A percentile compares a stretch with the other conserved stretches of the same genome.
These are phyloP conservation scores for Odontomyia ornata DNA, from an alignment of 2,888 invertebrate species.

Conservation along the genomic window DNA sequence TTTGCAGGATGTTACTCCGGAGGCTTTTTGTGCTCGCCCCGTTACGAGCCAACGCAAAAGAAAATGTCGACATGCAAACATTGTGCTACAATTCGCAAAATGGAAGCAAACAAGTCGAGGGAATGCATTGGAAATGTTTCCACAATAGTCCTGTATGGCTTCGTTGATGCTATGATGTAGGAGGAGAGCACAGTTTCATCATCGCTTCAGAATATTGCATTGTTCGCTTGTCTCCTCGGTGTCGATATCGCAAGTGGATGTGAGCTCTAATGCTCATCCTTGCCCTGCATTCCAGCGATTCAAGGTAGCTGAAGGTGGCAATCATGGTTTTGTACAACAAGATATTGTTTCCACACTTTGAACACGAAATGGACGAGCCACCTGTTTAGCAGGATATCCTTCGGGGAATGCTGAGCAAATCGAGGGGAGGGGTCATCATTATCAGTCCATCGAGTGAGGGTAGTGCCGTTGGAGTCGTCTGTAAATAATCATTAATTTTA, in stretches of 20 bases:
- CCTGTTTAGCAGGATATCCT: conserved; percentile 22
- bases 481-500: conserved; percentile 50
- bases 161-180: neutral
- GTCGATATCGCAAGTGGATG: neutral
- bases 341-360: conserved; percentile 16
- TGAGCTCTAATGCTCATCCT: neutral
- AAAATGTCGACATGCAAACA: conserved; percentile 33
- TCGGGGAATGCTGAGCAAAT: conserved; percentile 3
- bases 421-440: conserved; percentile 29
- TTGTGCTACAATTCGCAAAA: neutral
- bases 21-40: conserved; percentile 2
- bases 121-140: neutral
- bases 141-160: neutral
- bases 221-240: neutral
- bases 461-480: conserved; percentile 48
- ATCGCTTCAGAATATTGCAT: neutral
- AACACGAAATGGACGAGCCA: conserved; percentile 18
- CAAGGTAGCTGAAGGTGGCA: neutral
- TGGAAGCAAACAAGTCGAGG: conserved; percentile 13
- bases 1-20: conserved; percentile 28
- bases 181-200: neutral
- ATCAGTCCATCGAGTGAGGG: conserved; percentile 33
- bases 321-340: neutral
- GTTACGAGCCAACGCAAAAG: neutral
- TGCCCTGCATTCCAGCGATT: neutral